Evolutionary conservation across 92 coral and sea anemone species (phyloP).

Genomic region (Hydrozoanthus gracilis): DNA sequence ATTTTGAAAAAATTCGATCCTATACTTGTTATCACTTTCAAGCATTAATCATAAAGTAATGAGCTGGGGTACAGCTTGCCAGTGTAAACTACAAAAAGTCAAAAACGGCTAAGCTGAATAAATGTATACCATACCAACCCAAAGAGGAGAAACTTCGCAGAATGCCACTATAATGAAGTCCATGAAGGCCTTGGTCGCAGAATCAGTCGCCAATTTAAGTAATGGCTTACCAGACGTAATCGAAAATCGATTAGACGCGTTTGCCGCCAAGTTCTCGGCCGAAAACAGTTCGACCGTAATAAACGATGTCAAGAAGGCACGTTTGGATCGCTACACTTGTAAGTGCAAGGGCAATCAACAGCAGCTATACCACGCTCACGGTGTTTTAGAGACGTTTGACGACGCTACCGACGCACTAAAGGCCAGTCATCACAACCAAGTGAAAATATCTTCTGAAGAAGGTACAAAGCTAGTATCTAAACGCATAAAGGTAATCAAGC

Average conservation of each 20-base stretch:
- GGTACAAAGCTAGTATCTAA: conserved; percentile 44
- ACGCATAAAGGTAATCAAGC: conserved; percentile 39
- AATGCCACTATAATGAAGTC: no score
- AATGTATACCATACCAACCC: no score
- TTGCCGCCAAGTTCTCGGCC: not conserved
- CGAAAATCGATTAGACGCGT: not conserved
- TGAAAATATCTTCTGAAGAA: conserved; percentile 14
- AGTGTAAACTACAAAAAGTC: no score
- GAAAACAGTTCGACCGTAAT: not conserved
- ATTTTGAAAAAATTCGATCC: no score
- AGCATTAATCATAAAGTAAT: no score
- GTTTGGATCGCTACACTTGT: not conserved
- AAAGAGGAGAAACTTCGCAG: no score
- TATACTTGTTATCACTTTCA: no score
- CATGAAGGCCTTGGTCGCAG: not conserved
- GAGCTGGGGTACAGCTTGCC: no score
- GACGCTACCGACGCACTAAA: not conserved
- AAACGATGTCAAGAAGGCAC: conserved; percentile 13
- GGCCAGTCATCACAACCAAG: not conserved
- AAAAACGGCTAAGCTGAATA: no score
- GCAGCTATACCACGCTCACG: conserved; percentile 1
- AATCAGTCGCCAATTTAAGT: not conserved
- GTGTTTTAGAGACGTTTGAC: conserved; percentile 8
- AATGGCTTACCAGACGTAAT: not conserved
- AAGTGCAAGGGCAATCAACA: conserved; percentile 15